Base-by-base conservation (phyloP, 2,888 invertebrate species). In the Lasioglossum calceatum region DNA sequence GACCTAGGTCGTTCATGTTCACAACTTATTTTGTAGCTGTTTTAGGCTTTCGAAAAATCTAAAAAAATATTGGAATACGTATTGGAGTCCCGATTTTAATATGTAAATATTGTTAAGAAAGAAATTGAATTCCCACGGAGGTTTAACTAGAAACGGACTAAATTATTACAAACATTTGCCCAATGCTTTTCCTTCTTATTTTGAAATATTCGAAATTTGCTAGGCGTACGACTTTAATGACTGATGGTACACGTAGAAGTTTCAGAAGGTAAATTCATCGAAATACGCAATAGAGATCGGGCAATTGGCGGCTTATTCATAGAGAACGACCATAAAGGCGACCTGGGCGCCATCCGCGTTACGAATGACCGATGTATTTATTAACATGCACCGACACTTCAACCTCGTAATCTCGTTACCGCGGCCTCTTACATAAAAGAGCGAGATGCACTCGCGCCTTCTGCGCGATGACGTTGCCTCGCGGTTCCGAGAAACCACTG, bases 401-500 rank as follows among this genome's bases (percentile, higher is more conserved):
- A 81, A 78, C 80, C 82, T 85, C 85, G 85, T 84, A 85, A 86
- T 86, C 85, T 81, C 80, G 85, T 79, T 81, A 85, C 77, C 85
- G 80, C 77, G 79, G 80, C 74, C 77, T 81, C 86, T 86, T 82
- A 81, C 86, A 75, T 86, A 81, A 86, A 84, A 81, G 81, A 84
- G 77, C 85, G 84, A 77, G 84, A 75, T 54, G 70, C 75, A 64
- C 77, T 84, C 73, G 76, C 71, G 74, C 64, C 47, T 73, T 36
- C 36, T 32, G 74, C 82, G 12, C 74, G 72, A 85, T 86, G 78
- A 84, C 81, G 85, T 76, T 72, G 77, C 39, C 61, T 39, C 71
- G 64, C 75, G 61, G 64, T 85, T 86, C 86, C 64, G 42, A 81
- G 86, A 86, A 85, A 67, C 78, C 50, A 12, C 32, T 77, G 85